Evolutionary conservation across 2,797 vertebrate genomes (phyloP).

Genomic region (Diglossa cyanea): DNA sequence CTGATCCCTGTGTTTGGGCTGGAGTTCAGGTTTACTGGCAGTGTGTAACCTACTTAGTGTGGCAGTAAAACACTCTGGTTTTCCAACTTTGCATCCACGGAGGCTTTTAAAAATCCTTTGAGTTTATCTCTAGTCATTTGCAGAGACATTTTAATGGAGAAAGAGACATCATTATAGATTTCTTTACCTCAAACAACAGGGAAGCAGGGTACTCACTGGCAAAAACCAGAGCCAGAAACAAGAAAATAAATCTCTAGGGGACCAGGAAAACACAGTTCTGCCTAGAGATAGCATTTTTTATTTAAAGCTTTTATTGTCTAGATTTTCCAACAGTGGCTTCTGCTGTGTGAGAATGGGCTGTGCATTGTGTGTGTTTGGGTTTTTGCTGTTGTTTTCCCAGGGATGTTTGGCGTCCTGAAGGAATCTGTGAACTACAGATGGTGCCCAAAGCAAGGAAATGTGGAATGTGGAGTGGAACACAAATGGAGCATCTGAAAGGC

Average conservation of each 20-base stretch:
- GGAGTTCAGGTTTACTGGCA: not conserved
- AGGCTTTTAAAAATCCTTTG: constrained; percentile 24
- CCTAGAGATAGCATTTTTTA: constrained; percentile 25
- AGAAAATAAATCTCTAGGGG: not conserved
- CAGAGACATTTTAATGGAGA: constrained; percentile 34
- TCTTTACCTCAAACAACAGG: constrained; percentile 25
- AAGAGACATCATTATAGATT: constrained; percentile 30
- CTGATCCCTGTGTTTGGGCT: not conserved
- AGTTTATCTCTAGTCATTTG: constrained; percentile 45
- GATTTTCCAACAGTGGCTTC: not conserved
- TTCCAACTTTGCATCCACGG: not conserved
- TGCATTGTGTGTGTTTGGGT: not conserved
- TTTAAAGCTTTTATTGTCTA: constrained; percentile 35
- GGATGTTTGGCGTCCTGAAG: constrained; percentile 44
- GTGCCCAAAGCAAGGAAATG: constrained; percentile 25
- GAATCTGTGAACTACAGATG: constrained; percentile 30
- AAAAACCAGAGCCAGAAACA: constrained; percentile 32
- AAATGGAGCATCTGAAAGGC: not conserved
- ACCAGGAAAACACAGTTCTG: constrained; percentile 8
- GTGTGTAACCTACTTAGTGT: not conserved
- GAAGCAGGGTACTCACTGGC: not conserved
- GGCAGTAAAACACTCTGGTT: not conserved
- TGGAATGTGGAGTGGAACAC: constrained; percentile 12
- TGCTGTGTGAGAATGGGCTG: constrained; percentile 31
- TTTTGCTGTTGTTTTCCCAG: constrained; percentile 60